Conservation (phyloP, 2,888 invertebrate species). For the Odontocerum albicorne region DNA sequence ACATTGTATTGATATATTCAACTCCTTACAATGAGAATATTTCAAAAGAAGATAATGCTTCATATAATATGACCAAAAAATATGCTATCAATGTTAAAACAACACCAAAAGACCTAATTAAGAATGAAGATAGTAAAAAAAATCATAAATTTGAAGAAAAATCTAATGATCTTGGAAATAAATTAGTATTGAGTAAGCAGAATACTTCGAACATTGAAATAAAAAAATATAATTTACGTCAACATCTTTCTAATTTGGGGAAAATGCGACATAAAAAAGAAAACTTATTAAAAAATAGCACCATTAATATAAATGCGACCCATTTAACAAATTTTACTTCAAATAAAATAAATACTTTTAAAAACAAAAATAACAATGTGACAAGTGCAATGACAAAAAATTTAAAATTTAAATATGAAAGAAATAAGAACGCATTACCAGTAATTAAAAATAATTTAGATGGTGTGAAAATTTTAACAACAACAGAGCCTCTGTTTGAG, state of each 20-base stretch:
- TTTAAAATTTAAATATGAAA: too few species aligned
- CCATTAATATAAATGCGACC: neutral
- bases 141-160: neutral
- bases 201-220: too few species aligned
- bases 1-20: neutral
- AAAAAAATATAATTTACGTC: constrained; percentile 1
- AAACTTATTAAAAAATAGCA: neutral
- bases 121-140: neutral
- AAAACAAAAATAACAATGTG: neutral
- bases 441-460: too few species aligned
- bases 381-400: neutral
- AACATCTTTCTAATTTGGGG: constrained; percentile 1
- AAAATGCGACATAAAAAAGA: constrained; percentile 9
- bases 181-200: neutral
- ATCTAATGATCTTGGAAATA: neutral
- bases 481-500: too few species aligned
- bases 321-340: neutral
- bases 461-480: too few species aligned
- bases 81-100: too few species aligned
- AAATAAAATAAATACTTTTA: neutral
- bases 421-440: too few species aligned
- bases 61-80: neutral
- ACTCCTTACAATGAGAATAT: constrained; percentile 1
- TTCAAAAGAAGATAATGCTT: neutral
- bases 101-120: too few species aligned